A percentile compares a stretch with the other conserved stretches of the same genome.
Conservation (phyloP, 1,140 invertebrate genomes). For the Hylyphantes graminicola region DNA sequence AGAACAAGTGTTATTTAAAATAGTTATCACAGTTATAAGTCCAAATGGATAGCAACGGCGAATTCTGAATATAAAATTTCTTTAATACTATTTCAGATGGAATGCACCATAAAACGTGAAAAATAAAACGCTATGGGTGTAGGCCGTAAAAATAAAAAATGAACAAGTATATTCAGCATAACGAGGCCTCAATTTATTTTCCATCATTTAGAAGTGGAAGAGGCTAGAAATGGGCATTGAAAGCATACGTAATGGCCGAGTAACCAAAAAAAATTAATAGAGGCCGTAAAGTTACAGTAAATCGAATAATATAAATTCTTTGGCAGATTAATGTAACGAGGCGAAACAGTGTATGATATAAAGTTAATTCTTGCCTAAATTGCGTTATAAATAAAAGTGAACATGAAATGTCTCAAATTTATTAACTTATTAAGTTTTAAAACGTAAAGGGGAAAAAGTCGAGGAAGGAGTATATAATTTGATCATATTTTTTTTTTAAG, state of each 20-base stretch:
- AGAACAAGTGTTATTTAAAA: too few species aligned
- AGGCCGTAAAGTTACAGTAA: constrained; percentile 11
- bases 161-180: constrained; percentile 12
- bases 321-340: not conserved
- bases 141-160: constrained; percentile 22
- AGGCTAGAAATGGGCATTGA: not conserved
- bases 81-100: constrained; percentile 2
- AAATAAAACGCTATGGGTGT: constrained; percentile 3
- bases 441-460: too few species aligned
- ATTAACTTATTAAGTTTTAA: too few species aligned
- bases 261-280: constrained; percentile 21
- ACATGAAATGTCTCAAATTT: too few species aligned
- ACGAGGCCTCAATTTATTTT: constrained; percentile 37
- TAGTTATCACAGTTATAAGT: not conserved
- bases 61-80: constrained; percentile 9
- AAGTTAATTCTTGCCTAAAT: constrained; percentile 3
- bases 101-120: constrained; percentile 25
- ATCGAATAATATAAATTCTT: constrained; percentile 13
- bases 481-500: too few species aligned
- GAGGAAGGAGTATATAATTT: too few species aligned
- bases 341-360: not conserved
- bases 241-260: constrained; percentile 6
- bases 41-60: not conserved
- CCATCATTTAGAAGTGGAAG: constrained; percentile 23
- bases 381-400: constrained; percentile 3